Conservation (phyloP, 2,113 vertebrate species). For the Scalopus aquaticus region DNA sequence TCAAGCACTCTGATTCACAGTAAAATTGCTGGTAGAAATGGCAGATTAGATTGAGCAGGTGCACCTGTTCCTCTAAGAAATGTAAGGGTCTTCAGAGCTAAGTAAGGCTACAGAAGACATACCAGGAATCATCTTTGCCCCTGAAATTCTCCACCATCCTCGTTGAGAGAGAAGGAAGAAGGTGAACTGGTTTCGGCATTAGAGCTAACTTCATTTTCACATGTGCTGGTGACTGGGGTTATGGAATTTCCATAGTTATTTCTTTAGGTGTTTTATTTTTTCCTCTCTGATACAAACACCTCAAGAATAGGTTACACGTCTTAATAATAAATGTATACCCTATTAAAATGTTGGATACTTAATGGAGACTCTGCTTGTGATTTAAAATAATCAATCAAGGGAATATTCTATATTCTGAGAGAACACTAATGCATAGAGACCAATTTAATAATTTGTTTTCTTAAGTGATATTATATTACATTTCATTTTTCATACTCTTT, state of each 20-base stretch:
- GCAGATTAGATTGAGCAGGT: neutral
- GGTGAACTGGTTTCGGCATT: neutral
- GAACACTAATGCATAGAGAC: neutral
- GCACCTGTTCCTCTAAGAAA: neutral
- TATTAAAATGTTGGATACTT: neutral
- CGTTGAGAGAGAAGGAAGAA: neutral
- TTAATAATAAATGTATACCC: neutral
- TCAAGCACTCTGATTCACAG: neutral
- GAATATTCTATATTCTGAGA: neutral
- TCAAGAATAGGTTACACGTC: neutral
- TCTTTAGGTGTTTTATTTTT: neutral
- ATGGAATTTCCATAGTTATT: neutral
- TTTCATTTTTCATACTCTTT: neutral
- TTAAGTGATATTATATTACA: neutral
- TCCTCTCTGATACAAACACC: neutral
- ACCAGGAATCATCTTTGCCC: neutral
- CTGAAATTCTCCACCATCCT: neutral
- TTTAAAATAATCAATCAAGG: neutral
- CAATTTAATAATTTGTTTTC: slow-evolving; percentile 2
- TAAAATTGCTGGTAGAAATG: neutral
- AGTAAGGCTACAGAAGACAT: neutral
- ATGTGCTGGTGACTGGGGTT: too few relatives aligned
- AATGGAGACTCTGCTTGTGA: neutral
- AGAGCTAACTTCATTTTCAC: neutral
- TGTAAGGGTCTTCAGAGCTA: neutral